Percentiles rank a stretch among this genome's conserved stretches.
These are phyloP conservation scores for Mactra quadrangularis DNA, from an alignment of 1,140 invertebrate genomes.

Conservation along the genomic window DNA sequence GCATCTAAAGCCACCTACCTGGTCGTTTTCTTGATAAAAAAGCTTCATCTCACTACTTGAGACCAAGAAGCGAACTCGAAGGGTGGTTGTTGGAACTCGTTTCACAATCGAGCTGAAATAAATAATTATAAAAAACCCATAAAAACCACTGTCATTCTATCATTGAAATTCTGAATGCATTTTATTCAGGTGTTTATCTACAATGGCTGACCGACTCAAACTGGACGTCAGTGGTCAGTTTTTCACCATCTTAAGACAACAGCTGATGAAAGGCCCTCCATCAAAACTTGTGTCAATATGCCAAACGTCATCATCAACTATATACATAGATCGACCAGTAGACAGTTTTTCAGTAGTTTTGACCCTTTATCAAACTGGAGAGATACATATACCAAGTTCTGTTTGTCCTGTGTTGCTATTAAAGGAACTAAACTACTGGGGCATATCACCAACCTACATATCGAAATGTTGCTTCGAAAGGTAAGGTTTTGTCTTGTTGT, in stretches of 20 bases:
- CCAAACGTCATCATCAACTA: neutral
- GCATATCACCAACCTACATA: neutral
- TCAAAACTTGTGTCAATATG: neutral
- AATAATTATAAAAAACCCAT: too few species aligned
- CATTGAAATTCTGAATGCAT: too few species aligned
- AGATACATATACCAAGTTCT: neutral
- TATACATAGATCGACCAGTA: neutral
- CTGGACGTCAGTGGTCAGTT: neutral
- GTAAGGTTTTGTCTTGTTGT: too few species aligned
- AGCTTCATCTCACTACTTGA: too few species aligned
- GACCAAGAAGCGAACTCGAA: too few species aligned
- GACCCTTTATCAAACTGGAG: neutral
- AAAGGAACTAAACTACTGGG: neutral
- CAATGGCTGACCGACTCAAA: neutral
- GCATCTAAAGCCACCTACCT: too few species aligned
- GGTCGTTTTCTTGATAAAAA: too few species aligned
- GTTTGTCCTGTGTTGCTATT: neutral
- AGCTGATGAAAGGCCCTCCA: neutral
- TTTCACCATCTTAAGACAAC: neutral
- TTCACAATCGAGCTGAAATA: too few species aligned
- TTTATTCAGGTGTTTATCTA: too few species aligned
- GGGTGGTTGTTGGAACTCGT: too few species aligned
- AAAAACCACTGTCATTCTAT: too few species aligned
- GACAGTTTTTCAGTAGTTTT: neutral
- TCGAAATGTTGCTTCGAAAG: neutral